Evolutionary conservation across 2,888 invertebrate genomes (phyloP).

Genomic region (Pseudococcus longispinus): DNA sequence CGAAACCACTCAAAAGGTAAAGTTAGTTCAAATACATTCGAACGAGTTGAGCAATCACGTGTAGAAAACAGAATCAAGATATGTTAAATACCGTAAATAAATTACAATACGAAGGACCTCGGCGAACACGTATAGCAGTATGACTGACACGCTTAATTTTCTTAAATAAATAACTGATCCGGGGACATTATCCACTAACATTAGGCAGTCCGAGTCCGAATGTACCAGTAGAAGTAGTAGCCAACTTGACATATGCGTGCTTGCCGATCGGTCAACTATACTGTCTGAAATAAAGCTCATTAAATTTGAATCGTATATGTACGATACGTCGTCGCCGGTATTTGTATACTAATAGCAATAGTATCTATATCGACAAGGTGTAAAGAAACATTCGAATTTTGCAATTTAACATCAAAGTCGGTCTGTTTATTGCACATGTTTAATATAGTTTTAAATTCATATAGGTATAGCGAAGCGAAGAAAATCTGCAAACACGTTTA

Average conservation of each 20-base stretch:
- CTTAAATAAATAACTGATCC: background rate
- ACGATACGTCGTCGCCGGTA: background rate
- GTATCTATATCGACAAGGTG: background rate
- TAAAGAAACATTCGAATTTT: background rate
- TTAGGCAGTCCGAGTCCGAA: background rate
- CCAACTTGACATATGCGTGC: background rate
- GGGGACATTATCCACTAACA: background rate
- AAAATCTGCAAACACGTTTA: background rate
- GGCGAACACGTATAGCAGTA: background rate
- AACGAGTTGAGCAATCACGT: background rate
- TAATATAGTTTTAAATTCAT: background rate
- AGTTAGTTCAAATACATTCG: background rate
- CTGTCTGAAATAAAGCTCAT: background rate
- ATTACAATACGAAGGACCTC: background rate
- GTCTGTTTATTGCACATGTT: background rate
- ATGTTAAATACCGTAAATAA: background rate
- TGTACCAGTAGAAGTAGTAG: background rate
- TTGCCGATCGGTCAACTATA: background rate
- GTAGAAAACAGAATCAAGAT: background rate
- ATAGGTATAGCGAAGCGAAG: background rate
- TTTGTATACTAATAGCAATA: background rate
- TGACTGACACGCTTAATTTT: background rate
- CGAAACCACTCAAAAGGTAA: background rate
- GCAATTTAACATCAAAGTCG: background rate
- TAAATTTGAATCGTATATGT: background rate